phyloP scores from a whole-genome alignment of 2,888 invertebrate species.

The Nephrotoma flavescens region DNA sequence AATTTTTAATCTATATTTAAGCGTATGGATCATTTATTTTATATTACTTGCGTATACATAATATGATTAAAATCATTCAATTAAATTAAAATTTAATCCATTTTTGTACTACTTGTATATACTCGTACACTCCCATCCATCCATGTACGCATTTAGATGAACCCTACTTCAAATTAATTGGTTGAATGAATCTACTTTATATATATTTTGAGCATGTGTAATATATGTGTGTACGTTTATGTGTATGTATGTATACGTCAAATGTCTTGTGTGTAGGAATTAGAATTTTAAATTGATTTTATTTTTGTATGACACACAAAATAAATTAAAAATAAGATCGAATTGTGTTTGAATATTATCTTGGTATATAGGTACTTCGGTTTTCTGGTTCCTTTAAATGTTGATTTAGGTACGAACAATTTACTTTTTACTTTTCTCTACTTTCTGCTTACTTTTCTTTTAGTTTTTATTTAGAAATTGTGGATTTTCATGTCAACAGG shows the following conservation, averaged over 20 bases:
- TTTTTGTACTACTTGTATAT: background rate
- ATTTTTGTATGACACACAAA: background rate
- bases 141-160: background rate
- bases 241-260: background rate
- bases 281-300: background rate
- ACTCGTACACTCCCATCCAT: background rate
- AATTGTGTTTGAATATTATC: background rate
- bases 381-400: background rate
- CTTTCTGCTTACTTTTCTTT: background rate
- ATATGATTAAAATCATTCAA: background rate
- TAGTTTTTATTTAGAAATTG: background rate
- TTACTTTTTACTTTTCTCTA: background rate
- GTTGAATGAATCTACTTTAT: background rate
- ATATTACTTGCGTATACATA: background rate
- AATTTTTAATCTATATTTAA: background rate
- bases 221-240: background rate
- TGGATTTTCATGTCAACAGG: background rate
- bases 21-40: background rate
- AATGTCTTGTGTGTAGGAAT: background rate
- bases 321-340: background rate
- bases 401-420: background rate
- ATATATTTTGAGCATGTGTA: background rate
- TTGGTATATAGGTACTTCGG: background rate
- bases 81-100: background rate
- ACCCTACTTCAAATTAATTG: background rate